These are phyloP conservation scores for Scarus forsteni DNA, from an alignment of 2,797 vertebrate species.

Conservation along the genomic window DNA sequence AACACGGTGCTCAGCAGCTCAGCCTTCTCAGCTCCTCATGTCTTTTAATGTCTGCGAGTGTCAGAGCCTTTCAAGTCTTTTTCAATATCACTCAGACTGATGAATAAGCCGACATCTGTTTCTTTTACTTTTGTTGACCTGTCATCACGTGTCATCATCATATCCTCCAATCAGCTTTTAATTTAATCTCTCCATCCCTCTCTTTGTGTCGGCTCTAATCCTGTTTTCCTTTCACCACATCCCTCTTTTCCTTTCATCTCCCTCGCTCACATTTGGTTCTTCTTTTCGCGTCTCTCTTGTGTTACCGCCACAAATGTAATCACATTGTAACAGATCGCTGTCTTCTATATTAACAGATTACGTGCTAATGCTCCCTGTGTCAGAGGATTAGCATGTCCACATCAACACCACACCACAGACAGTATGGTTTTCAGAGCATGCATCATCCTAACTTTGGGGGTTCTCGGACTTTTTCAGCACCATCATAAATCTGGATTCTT, in stretches of 20 bases:
- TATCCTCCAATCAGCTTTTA: constrained; percentile 68
- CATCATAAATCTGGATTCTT: too few species aligned
- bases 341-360: neutral
- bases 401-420: neutral
- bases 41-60: constrained; percentile 33
- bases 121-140: constrained; percentile 64
- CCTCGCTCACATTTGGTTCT: constrained; percentile 25
- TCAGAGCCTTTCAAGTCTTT: constrained; percentile 57
- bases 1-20: constrained; percentile 5
- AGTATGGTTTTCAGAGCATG: neutral
- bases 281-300: constrained; percentile 12
- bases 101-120: constrained; percentile 63
- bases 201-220: constrained; percentile 67
- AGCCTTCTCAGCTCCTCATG: constrained; percentile 13
- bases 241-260: constrained; percentile 54
- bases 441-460: neutral
- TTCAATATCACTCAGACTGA: constrained; percentile 48
- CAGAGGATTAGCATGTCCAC: too few species aligned
- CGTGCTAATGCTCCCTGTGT: neutral
- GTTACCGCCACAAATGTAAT: constrained; percentile 15
- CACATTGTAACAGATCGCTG: constrained; percentile 4
- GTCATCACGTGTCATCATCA: constrained; percentile 55
- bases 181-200: constrained; percentile 64
- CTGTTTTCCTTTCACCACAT: constrained; percentile 48
- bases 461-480: neutral